These are phyloP conservation scores for Pantherophis vulpinus DNA, from an alignment of 2,797 vertebrate species.

Conservation along the genomic window DNA sequence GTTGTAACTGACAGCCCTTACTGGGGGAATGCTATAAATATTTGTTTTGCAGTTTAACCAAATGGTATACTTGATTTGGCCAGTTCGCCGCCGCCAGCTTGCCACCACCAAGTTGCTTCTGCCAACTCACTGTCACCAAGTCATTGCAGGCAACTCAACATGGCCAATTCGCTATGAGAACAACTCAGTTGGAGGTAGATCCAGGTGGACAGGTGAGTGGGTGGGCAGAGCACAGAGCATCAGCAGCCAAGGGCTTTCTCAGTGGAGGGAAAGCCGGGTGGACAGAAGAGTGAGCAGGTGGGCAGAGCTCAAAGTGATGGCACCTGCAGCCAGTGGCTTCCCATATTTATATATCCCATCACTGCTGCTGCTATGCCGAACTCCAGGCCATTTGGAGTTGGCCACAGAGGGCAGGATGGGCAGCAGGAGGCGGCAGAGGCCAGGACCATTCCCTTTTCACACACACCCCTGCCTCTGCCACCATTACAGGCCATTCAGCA, in stretches of 20 bases:
- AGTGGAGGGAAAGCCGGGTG: not conserved
- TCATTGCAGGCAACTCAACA: no score
- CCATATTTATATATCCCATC: not conserved
- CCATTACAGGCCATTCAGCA: not conserved
- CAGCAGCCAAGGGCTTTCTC: not conserved
- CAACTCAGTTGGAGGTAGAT: no score
- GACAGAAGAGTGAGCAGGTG: not conserved
- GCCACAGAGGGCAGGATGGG: no score
- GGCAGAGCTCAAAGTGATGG: no score
- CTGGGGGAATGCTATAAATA: not conserved
- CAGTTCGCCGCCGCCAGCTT: not conserved
- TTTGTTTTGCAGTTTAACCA: not conserved
- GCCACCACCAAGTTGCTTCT: not conserved
- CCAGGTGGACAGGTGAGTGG: no score
- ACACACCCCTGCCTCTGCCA: not conserved
- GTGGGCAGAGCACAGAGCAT: no score
- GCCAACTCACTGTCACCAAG: no score
- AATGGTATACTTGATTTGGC: no score
- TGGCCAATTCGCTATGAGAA: no score
- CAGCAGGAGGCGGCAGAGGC: not conserved
- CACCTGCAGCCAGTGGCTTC: not conserved
- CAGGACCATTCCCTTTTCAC: not conserved
- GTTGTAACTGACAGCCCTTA: not conserved
- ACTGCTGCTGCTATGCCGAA: not conserved
- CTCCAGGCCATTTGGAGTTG: not conserved